Base-by-base conservation (phyloP, 2,113 vertebrate genomes). In the Sinocyclocheilus grahami region DNA sequence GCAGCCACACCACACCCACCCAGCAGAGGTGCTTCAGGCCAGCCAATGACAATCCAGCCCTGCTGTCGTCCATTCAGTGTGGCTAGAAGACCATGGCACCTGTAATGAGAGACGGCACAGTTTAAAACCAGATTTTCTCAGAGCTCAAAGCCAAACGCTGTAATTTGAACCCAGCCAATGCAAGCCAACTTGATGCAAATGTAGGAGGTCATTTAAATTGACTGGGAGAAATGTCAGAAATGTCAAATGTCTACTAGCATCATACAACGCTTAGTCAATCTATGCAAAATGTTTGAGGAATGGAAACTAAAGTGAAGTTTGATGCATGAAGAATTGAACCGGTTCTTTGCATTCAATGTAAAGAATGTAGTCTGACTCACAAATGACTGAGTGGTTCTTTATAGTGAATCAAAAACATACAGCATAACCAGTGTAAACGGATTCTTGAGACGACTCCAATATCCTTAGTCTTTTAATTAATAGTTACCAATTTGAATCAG, bases 31-130 rank as follows among this genome's bases (percentile, higher is more conserved):
- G 24, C 78, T 51, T 74, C 58, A 0, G 48, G 67, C 67, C 39
- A 75, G 69, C 62, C 72, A 58, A 76, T 83, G 69, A 83, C 60
- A 82, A 58, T 48, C 86, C 80, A 69, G 72, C 33, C 13, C 69
- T 63, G 27, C 55, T 65, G 51, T 74, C 8, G 3, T 67, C 80
- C 58, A 42, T 86, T 80, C 53, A 48, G 69, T 39, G 78, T 51
- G 42, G 78, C 55, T 30, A 46, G 78, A 75, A 63, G 69, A 53
- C 53, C 78, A 82, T 18, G 79, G 27, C 86, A 83, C 79, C 86
- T 87, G 80, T 33, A 83, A 81, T 33, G 60, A 86, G 79, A 86
- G 78, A 76, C 14, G n/a, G 27, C 5, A 75, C 13, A 37, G 8
- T 10, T 27, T 79, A 27, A 69, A 69, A 71, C 53, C 27, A 85